phyloP scores from a whole-genome alignment of 2,113 vertebrate species.

The Gila orcuttii region DNA sequence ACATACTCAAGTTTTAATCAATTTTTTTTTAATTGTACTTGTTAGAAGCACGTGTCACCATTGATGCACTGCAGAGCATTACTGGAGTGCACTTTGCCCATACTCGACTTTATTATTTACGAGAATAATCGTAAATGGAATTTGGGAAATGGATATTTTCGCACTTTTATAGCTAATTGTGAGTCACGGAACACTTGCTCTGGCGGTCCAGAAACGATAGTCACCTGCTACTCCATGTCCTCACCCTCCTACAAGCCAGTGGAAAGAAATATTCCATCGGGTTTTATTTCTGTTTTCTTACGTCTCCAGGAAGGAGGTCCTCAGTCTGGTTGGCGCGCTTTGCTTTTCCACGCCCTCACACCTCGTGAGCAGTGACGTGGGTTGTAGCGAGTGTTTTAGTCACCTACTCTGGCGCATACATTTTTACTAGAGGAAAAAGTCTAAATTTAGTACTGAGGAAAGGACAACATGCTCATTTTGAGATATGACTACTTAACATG shows the following conservation, averaged over 20 bases:
- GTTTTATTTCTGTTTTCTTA: slow-evolving; percentile 61
- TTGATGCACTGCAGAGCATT: neutral
- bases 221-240: slow-evolving; percentile 71
- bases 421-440: slow-evolving; percentile 48
- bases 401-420: neutral
- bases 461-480: neutral
- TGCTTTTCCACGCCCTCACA: slow-evolving; percentile 64
- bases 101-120: slow-evolving; percentile 40
- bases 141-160: slow-evolving; percentile 53
- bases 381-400: slow-evolving; percentile 16
- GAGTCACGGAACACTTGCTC: slow-evolving; percentile 42
- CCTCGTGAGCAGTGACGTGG: slow-evolving; percentile 72
- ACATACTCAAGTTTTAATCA: no score
- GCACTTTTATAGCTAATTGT: slow-evolving; percentile 27
- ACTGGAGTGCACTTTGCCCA: neutral
- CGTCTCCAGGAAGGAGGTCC: neutral
- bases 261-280: slow-evolving; percentile 45
- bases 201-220: slow-evolving; percentile 43
- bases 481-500: neutral
- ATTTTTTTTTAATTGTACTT: no score
- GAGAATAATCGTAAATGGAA: slow-evolving; percentile 41
- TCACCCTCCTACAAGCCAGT: slow-evolving; percentile 30
- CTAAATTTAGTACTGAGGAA: slow-evolving; percentile 35
- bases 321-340: neutral
- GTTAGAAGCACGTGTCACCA: neutral